These are phyloP conservation scores for Petrophora chlorosata DNA, from an alignment of 2,888 invertebrate species.

Conservation along the genomic window DNA sequence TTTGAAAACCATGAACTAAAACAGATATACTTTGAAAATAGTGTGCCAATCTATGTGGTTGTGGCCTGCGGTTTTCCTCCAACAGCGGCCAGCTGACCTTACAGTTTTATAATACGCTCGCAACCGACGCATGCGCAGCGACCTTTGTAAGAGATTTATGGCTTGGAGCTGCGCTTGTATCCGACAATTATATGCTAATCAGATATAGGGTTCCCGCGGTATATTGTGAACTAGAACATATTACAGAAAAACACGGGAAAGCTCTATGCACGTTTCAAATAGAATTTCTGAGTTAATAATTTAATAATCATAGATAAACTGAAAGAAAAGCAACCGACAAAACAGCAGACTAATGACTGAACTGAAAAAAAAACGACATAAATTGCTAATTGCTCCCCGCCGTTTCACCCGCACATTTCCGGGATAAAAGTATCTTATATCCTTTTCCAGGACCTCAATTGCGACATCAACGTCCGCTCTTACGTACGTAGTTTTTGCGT, in stretches of 20 bases:
- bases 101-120: slow-evolving; percentile 9
- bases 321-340: no score
- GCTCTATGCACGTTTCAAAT: no score
- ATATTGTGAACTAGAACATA: neutral
- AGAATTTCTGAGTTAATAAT: no score
- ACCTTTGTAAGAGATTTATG: slow-evolving; percentile 70
- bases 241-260: neutral
- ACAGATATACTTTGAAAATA: neutral
- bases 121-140: slow-evolving; percentile 17
- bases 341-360: no score
- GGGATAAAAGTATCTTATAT: no score
- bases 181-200: slow-evolving; percentile 76
- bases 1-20: no score
- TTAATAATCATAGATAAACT: neutral
- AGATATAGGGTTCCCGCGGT: slow-evolving; percentile 35
- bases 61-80: slow-evolving; percentile 17
- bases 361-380: no score
- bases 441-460: no score
- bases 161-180: slow-evolving; percentile 56
- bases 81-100: slow-evolving; percentile 22
- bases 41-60: neutral
- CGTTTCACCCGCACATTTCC: no score
- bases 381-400: no score
- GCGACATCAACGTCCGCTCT: no score
- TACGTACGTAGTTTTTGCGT: no score